Percentiles rank a stretch among this genome's conserved stretches.
Conservation (phyloP, 2,797 vertebrate species). For the Prionace glauca region DNA sequence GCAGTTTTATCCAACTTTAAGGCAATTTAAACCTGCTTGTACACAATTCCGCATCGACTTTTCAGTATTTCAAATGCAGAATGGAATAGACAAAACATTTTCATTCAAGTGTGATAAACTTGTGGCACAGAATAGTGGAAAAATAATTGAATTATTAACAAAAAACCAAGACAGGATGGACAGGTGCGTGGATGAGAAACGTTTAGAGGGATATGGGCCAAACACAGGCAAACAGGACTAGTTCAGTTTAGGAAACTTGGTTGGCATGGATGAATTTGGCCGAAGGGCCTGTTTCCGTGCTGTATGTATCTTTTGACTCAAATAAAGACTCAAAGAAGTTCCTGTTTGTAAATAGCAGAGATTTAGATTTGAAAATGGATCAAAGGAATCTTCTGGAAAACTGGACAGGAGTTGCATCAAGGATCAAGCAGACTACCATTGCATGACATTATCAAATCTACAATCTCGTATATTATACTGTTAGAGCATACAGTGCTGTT, state of each 20-base stretch:
- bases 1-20: not conserved
- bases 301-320: too few relatives aligned
- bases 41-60: not conserved
- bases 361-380: not conserved
- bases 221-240: too few relatives aligned
- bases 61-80: not conserved
- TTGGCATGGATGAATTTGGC: too few relatives aligned
- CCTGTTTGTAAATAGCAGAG: not conserved
- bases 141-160: not conserved
- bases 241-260: too few relatives aligned
- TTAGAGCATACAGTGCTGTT: not conserved
- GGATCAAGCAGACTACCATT: not conserved
- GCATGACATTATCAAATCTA: not conserved
- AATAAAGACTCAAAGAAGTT: not conserved
- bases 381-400: not conserved
- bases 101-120: not conserved
- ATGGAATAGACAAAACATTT: not conserved
- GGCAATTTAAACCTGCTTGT: not conserved
- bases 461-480: not conserved
- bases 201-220: too few relatives aligned
- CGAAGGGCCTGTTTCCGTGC: too few relatives aligned
- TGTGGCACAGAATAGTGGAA: not conserved
- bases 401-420: not conserved
- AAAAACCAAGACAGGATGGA: not conserved
- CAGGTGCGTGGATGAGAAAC: too few relatives aligned